A percentile compares a stretch with the other conserved stretches of the same genome.
These are phyloP conservation scores for Ellobium chinense DNA, from an alignment of 2,888 invertebrate species.

Conservation along the genomic window DNA sequence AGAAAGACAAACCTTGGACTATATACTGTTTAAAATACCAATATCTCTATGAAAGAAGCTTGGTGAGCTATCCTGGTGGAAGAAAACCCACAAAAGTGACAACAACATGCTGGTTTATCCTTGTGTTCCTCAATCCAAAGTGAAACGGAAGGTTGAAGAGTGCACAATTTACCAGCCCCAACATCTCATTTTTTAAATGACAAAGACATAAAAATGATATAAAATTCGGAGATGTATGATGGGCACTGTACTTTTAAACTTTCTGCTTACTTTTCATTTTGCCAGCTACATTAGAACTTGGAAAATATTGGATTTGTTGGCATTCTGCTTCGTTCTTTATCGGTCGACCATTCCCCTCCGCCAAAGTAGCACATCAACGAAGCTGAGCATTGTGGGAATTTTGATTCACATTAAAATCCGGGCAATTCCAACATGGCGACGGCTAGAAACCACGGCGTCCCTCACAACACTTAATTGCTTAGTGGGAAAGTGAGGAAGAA, in stretches of 20 bases:
- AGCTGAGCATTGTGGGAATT: conserved; percentile 27
- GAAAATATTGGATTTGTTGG: conserved; percentile 6
- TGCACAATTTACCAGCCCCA: conserved; percentile 39
- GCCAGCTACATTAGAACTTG: neutral
- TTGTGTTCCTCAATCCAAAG: too few relatives aligned
- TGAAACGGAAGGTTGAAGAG: too few relatives aligned
- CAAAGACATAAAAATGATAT: neutral
- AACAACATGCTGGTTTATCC: too few relatives aligned
- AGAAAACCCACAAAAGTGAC: too few relatives aligned
- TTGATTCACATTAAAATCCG: conserved; percentile 22
- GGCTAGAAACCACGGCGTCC: neutral
- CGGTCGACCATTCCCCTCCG: conserved; percentile 29
- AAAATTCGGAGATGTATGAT: neutral
- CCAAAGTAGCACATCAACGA: conserved; percentile 26
- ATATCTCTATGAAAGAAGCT: too few relatives aligned
- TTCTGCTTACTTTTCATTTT: neutral
- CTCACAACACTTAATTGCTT: neutral
- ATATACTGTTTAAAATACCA: too few relatives aligned
- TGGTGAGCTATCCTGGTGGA: too few relatives aligned
- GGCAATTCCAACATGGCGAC: neutral
- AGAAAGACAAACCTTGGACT: too few relatives aligned
- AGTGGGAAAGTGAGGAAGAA: too few relatives aligned
- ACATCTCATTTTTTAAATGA: conserved; percentile 22
- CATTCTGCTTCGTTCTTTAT: neutral
- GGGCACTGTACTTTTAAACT: conserved; percentile 20